Evolutionary conservation across 2,113 vertebrate genomes (phyloP), one percentile per base, ranked within the genome.

Genomic region (Capra hircus): DNA sequence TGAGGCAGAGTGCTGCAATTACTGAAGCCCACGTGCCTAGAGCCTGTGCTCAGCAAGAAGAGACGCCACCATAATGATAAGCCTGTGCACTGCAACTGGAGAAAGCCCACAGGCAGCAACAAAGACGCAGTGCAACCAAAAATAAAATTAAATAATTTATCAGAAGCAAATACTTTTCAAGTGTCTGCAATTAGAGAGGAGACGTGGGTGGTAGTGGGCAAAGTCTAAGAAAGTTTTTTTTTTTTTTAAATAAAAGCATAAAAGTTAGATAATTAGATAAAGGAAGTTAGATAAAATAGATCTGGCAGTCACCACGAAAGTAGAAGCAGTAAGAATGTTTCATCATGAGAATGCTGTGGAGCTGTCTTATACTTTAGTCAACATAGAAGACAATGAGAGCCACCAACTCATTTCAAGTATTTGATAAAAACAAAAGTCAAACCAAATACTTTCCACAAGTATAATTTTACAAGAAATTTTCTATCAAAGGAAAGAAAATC

Each of bases 401-500:
- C 40, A 80, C 33, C 14, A 16, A 95, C 10, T 84, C 16, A 60
- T 74, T 55, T 92, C 88, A 40, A 40, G 48, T 88, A 62, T 59
- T 64, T 33, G 30, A 77, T 64, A 4, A 45, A 84, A 67, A 80
- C 40, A 77, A 89, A 64, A n/a, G 62, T 59, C 57, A 64, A 74
- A 13, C 67, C 67, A 74, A 40, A 25, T 23, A 74, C 21, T 74
- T 40, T 13, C 21, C 67, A 40, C 21, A 25, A 74, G 64, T 36
- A 74, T 40, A 74, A 74, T 74, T 74, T 74, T 40, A 74, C 36
- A 86, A 71, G 27, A 50, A 88, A 25, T 43, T 71, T 95, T 88
- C 89, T 85, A 81, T 19, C 48, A 50, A 94, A 95, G 88, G 64
- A 94, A 90, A 91, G 60, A 36, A 92, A 88, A 96, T 59, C 43